Conservation (phyloP, 2,797 vertebrate genomes). For the Phrynocephalus forsythii region DNA sequence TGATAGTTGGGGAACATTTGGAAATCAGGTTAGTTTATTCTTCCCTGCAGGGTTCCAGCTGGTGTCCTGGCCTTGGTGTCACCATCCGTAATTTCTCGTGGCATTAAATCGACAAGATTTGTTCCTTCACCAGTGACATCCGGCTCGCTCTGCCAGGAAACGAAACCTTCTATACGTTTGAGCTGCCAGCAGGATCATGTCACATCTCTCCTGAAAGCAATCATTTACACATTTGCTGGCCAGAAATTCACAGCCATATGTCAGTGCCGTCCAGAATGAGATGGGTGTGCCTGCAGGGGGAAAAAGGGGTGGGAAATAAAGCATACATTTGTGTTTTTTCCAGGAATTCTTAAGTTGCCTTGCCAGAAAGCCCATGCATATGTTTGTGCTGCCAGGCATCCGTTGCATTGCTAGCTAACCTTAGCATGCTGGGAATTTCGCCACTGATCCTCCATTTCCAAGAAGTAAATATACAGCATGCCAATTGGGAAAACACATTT, state of each 20-base stretch:
- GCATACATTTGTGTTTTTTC: slow-evolving; percentile 32
- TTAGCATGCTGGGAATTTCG: slow-evolving; percentile 57
- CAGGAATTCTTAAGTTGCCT: slow-evolving; percentile 63
- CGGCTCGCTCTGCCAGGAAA: slow-evolving; percentile 66
- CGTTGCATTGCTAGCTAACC: slow-evolving; percentile 46
- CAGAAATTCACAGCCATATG: slow-evolving; percentile 69
- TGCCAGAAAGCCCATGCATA: slow-evolving; percentile 65
- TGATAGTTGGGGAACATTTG: neutral
- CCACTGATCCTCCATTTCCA: slow-evolving; percentile 51
- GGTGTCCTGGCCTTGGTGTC: slow-evolving; percentile 61
- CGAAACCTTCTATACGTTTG: slow-evolving; percentile 58
- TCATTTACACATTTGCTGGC: slow-evolving; percentile 53
- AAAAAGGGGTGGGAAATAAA: slow-evolving; percentile 29
- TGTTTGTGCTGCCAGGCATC: slow-evolving; percentile 64
- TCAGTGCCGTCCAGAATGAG: slow-evolving; percentile 69
- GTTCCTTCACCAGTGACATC: slow-evolving; percentile 59
- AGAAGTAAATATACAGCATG: slow-evolving; percentile 54
- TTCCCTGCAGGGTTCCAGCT: slow-evolving; percentile 56
- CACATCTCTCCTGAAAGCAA: slow-evolving; percentile 57
- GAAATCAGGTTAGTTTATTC: slow-evolving; percentile 50
- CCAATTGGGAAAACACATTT: slow-evolving; percentile 17
- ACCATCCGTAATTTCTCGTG: slow-evolving; percentile 71
- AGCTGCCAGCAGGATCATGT: slow-evolving; percentile 51
- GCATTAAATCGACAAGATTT: slow-evolving; percentile 70
- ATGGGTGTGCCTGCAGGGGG: slow-evolving; percentile 68